Conservation (phyloP, 2,113 vertebrate genomes). For the Puntigrus tetrazona region DNA sequence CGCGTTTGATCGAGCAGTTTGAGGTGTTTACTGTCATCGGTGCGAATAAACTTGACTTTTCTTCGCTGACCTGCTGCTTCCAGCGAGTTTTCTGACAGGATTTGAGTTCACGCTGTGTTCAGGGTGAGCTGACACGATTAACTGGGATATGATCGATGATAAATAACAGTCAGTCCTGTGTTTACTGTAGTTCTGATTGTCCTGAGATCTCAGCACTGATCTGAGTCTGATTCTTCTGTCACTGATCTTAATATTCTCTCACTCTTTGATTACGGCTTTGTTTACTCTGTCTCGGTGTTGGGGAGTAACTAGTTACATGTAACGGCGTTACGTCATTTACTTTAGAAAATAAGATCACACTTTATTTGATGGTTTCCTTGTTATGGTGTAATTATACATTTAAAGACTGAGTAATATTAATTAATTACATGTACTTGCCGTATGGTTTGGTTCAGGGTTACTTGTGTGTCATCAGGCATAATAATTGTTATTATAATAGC, state of each 20-base stretch:
- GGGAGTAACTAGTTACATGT: too few relatives aligned
- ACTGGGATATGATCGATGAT: neutral
- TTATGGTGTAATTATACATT: too few relatives aligned
- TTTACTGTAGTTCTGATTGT: neutral
- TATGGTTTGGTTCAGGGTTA: too few relatives aligned
- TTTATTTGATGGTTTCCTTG: too few relatives aligned
- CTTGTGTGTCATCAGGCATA: too few relatives aligned
- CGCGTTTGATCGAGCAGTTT: constrained; percentile 5
- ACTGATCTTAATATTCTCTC: neutral
- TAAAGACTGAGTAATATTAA: too few relatives aligned
- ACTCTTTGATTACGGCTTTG: too few relatives aligned
- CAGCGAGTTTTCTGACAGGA: neutral
- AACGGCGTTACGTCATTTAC: too few relatives aligned
- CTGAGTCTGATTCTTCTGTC: neutral
- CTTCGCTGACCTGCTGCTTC: neutral
- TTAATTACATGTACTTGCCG: too few relatives aligned
- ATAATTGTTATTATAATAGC: too few relatives aligned
- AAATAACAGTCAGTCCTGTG: neutral
- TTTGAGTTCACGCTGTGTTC: neutral
- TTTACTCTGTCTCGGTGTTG: too few relatives aligned
- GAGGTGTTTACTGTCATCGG: neutral
- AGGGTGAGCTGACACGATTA: neutral
- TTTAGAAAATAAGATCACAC: too few relatives aligned
- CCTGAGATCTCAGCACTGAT: neutral
- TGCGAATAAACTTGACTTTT: constrained; percentile 22